Evolutionary conservation across 53 echinoderm and acorn worm species (phyloP).

Genomic region (Echinometra lucunter): DNA sequence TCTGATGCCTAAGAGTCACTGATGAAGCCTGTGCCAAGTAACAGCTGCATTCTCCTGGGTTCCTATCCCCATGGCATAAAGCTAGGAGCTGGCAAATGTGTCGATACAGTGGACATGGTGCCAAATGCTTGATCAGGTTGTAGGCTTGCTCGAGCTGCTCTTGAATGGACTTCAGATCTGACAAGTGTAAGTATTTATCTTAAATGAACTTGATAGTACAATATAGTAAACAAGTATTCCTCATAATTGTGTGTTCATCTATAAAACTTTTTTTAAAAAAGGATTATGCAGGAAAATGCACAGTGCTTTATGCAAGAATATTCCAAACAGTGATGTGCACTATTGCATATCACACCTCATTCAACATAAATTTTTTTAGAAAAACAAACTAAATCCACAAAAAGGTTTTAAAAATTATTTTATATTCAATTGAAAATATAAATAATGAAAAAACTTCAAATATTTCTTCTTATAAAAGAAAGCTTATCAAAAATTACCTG

Average conservation of each 20-base stretch:
- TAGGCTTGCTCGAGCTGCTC: constrained; percentile 76
- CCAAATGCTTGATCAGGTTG: constrained; percentile 72
- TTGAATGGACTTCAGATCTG: constrained; percentile 64
- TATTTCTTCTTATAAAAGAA: background rate
- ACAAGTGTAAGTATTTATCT: background rate
- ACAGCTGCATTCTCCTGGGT: constrained; percentile 69
- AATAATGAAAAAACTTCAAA: too few species aligned
- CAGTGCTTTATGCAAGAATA: too few species aligned
- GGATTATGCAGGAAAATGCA: too few species aligned
- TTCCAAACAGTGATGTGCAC: background rate
- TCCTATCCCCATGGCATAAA: constrained; percentile 81
- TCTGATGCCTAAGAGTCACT: constrained; percentile 92
- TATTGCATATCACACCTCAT: too few species aligned
- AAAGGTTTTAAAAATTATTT: too few species aligned
- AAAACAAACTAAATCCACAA: too few species aligned
- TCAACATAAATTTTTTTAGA: too few species aligned
- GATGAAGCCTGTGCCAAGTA: constrained; percentile 86
- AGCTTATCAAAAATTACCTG: background rate
- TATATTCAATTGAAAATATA: too few species aligned
- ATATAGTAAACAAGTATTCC: background rate
- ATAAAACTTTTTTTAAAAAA: background rate
- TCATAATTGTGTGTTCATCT: background rate
- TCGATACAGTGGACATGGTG: constrained; percentile 82
- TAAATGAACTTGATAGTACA: background rate
- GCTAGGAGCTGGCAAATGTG: constrained; percentile 92